phyloP scores from a whole-genome alignment of 2,888 invertebrate genomes.

The Theretra japonica region DNA sequence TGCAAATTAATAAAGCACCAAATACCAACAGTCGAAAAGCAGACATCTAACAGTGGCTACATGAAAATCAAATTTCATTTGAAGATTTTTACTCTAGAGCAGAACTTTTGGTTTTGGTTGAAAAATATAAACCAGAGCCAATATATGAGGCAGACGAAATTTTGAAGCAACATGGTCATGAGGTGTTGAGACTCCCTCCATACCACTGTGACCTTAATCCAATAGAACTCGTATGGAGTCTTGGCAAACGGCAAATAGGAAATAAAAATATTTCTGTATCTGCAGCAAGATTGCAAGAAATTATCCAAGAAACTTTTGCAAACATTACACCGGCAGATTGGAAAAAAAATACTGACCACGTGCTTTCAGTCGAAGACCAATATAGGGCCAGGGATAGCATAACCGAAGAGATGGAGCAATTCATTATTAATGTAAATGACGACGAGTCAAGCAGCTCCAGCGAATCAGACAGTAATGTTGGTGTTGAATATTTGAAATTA shows the following conservation, averaged over 20 bases:
- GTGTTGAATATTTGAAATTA: background rate
- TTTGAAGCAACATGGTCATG: background rate
- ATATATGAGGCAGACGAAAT: background rate
- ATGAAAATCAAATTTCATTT: slow-evolving; percentile 12
- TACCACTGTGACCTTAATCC: background rate
- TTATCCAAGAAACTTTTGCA: background rate
- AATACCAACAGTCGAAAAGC: background rate
- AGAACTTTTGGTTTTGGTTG: background rate
- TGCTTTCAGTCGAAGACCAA: background rate
- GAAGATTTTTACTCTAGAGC: slow-evolving; percentile 2
- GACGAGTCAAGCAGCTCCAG: background rate
- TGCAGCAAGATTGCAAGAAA: background rate
- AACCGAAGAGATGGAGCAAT: background rate
- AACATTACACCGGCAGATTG: background rate
- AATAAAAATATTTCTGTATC: background rate
- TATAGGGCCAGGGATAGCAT: background rate
- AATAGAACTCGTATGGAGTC: background rate
- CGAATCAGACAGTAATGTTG: background rate
- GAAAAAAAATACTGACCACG: background rate
- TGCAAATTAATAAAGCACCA: background rate
- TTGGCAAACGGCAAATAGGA: background rate
- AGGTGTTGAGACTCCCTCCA: background rate
- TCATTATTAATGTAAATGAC: background rate
- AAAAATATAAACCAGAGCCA: background rate
- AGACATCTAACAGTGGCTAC: background rate